phyloP scores from a whole-genome alignment of 1,140 invertebrate genomes.

The Bombus vancouverensis region DNA sequence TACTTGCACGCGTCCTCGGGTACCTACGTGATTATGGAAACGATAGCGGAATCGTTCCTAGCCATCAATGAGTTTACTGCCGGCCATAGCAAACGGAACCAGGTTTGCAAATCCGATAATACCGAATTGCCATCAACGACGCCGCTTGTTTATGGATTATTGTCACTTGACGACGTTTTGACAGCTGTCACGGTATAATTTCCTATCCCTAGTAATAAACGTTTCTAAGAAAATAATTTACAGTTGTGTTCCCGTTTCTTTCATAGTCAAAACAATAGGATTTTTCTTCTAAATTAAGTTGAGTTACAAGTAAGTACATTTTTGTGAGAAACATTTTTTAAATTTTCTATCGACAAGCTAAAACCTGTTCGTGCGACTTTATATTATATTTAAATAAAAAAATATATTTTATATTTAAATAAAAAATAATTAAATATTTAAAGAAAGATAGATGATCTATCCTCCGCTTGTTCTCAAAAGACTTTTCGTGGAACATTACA shows the following conservation, averaged over 20 bases:
- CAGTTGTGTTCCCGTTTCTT: no score
- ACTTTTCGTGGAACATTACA: neutral
- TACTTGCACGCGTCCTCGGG: neutral
- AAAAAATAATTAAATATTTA: no score
- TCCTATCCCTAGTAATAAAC: slow-evolving; percentile 3
- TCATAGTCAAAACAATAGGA: no score
- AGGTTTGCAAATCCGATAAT: slow-evolving; percentile 72
- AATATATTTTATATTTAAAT: no score
- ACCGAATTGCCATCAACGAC: slow-evolving; percentile 62
- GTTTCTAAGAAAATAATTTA: neutral
- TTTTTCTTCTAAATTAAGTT: no score
- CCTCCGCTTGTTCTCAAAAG: no score
- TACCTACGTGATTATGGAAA: slow-evolving; percentile 17
- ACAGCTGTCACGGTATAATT: neutral
- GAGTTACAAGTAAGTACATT: no score
- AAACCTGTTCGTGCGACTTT: no score
- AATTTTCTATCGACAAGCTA: no score
- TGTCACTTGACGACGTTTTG: slow-evolving; percentile 3
- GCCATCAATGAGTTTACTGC: slow-evolving; percentile 57
- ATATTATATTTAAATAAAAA: no score
- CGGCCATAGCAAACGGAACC: slow-evolving; percentile 53
- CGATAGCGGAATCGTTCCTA: neutral
- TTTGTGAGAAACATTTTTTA: no score
- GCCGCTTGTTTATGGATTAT: slow-evolving; percentile 60
- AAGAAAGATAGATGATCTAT: no score